Evolutionary conservation across 2,888 invertebrate species (phyloP), one percentile per base, ranked within the genome.

Genomic region (Micoletzkya japonica): DNA sequence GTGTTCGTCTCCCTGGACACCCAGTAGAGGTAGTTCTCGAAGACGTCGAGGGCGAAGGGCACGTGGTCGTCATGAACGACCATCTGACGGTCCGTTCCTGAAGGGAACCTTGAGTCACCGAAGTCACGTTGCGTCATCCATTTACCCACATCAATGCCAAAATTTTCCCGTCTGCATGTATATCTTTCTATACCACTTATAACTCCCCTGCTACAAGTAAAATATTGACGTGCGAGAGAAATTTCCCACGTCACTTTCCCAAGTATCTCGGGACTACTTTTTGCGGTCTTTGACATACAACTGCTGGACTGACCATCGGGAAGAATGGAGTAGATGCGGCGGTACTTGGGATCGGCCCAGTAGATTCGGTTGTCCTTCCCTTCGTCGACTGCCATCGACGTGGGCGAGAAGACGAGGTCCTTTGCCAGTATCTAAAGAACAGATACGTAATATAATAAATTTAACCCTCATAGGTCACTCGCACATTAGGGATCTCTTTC

Each of bases 271-370:
- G n/a, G n/a, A n/a, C n/a, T n/a, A n/a, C n/a, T n/a, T n/a, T n/a
- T n/a, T n/a, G n/a, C n/a, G n/a, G n/a, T n/a, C n/a, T n/a, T n/a
- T n/a, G n/a, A n/a, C n/a, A n/a, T n/a, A n/a, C n/a, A n/a, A n/a
- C n/a, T n/a, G n/a, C 4, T 14, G 14, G 26, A 39, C 39, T 7
- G 7, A 69, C 69, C 95, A 86, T 95, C 93, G 58, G 90, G 90
- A 60, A 90, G 89, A 88, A 94, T 91, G 67, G 91, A 91, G 86
- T 95, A 95, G 68, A 95, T 93, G 0, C 72, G 71, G 81, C 94
- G 93, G 44, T 93, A 88, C 86, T 97, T 97, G 0, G 92, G 91
- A 86, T 98, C 98, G 0, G 92, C 93, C 96, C 97, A 98, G 87
- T 93, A 98, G 24, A 98, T 88, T 0, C 92, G 89, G 85, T 94